A percentile compares a stretch with the other conserved stretches of the same genome.
Conservation (phyloP, 1,140 invertebrate species). For the Trachelipus rathkii region DNA sequence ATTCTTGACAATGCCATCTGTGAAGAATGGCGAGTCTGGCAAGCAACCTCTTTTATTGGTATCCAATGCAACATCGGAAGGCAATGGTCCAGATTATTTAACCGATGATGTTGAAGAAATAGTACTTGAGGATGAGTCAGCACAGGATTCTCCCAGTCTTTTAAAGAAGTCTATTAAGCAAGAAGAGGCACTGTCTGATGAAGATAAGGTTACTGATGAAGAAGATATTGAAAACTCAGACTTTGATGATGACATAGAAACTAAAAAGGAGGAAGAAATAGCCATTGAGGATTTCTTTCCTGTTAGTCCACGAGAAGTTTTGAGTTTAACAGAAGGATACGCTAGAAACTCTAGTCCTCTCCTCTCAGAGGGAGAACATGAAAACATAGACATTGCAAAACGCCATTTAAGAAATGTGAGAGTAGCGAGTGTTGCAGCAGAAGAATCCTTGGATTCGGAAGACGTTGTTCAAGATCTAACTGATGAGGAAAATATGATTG, state of each 20-base stretch:
- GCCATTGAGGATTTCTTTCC: constrained; percentile 33
- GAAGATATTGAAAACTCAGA: constrained; percentile 47
- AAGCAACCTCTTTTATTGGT: background rate
- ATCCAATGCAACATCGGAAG: constrained; percentile 22
- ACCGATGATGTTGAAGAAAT: constrained; percentile 51
- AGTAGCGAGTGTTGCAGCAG: constrained; percentile 17
- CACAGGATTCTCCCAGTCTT: constrained; percentile 37
- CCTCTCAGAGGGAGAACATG: constrained; percentile 25
- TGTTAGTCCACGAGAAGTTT: constrained; percentile 28
- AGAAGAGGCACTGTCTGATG: constrained; percentile 23
- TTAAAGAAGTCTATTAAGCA: background rate
- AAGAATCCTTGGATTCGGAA: constrained; percentile 10
- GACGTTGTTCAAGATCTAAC: constrained; percentile 28
- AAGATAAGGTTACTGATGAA: constrained; percentile 47
- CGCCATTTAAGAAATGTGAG: constrained; percentile 35
- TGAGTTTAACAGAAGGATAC: constrained; percentile 38
- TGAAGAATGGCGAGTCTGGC: background rate
- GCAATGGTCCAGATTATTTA: constrained; percentile 31
- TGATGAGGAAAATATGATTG: constrained; percentile 34
- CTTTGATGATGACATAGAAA: constrained; percentile 45
- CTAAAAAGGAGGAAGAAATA: constrained; percentile 37
- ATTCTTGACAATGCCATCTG: background rate
- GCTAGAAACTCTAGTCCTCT: constrained; percentile 31
- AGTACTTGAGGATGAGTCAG: constrained; percentile 44
- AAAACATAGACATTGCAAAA: constrained; percentile 41